Evolutionary conservation across 1,140 invertebrate species (phyloP), one percentile per base, ranked within the genome.

Genomic region (Ceratitis capitata): DNA sequence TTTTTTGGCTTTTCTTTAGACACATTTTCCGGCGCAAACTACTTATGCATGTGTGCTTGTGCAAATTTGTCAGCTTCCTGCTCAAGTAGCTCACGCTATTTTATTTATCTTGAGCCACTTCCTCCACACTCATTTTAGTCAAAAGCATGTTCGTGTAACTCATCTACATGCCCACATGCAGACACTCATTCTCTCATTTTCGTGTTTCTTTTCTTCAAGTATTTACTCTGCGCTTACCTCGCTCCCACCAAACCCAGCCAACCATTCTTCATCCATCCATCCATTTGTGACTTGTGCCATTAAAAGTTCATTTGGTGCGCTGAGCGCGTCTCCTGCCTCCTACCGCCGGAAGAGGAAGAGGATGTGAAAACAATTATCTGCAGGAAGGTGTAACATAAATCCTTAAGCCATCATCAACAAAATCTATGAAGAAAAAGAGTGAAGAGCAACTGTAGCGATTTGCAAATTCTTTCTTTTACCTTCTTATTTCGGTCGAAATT

Each of bases 301-400:
- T 78, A 78, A 78, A 78, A 78, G 35, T 78, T 78, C 69, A 78
- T 78, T 78, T 78, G 42, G 19, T 78, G 26, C 32, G 64, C 32
- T 35, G 64, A 29, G 69, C n/a, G 39, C 26, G 69, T 39, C 69
- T n/a, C n/a, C n/a, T n/a, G n/a, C n/a, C n/a, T n/a, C n/a, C n/a
- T n/a, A n/a, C n/a, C n/a, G n/a, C n/a, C n/a, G n/a, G n/a, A n/a
- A n/a, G n/a, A n/a, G 69, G 69, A 78, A 78, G 26, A 6, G 69
- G 69, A 78, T 45, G 69, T 47, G 69, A 78, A 78, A 78, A 78
- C 69, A 78, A 78, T 78, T 78, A 78, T 78, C 69, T 78, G 69
- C 69, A 78, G 69, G 69, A 78, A 78, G 69, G 69, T 78, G 69
- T 45, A 78, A 45, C 69, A 78, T 45, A 45, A 78, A 78, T 45